Evolutionary conservation across 1,140 invertebrate species (phyloP), one percentile per base, ranked within the genome.

Genomic region (Drosophila varians): DNA sequence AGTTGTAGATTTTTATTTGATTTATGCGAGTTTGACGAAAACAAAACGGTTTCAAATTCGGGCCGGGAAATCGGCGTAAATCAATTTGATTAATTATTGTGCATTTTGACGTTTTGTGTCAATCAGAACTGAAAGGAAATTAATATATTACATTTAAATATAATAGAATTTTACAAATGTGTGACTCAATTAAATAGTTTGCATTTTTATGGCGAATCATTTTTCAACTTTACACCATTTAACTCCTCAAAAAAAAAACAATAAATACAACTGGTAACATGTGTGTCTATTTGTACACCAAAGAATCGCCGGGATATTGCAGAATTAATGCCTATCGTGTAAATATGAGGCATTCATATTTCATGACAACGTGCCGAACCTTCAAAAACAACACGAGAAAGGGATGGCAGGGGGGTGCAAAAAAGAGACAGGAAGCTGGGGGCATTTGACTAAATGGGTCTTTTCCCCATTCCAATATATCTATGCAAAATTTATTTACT

Each of bases 401-500:
- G 18, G 40, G 26, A 38, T 1, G 11, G 46, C 0, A 34, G 7
- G n/a, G 16, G 16, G 6, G 14, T 42, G 57, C n/a, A 25, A 38
- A 43, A 31, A 46, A 42, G 16, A 31, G 18, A 26, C 25, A 9
- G 7, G 45, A 31, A 1, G 16, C 38, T 18, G 19, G 25, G 21
- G 48, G 38, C 73, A 79, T 84, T 84, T 80, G 76, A 74, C 49
- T 84, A 80, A 84, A 84, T 86, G 80, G 80, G 43, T 76, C 82
- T 66, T 69, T 66, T 73, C 65, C 73, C 82, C 86, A 74, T 86
- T 61, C 76, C 76, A 76, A 86, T 84, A 86, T 84, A 84, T 79
- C 58, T 62, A 56, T 64, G 46, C 42, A 57, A 11, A 31, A 2
- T 11, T n/a, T 31, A n/a, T 4, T 31, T n/a, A n/a, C n/a, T n/a